Base-by-base conservation (phyloP, 2,797 vertebrate species). In the Vespertilio murinus region DNA sequence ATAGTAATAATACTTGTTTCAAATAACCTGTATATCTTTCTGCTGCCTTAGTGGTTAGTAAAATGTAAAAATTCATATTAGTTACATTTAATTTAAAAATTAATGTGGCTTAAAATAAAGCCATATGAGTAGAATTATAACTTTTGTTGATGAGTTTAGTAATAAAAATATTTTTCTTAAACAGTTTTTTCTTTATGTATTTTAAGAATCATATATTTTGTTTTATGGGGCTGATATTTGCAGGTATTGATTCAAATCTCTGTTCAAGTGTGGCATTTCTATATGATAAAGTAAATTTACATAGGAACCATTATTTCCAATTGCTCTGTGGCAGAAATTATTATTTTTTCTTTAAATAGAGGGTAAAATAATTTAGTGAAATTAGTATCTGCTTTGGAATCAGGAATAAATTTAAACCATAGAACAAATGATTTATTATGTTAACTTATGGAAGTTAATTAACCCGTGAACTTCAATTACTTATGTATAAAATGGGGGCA, bases 41-140 rank as follows among this genome's bases (percentile, higher is more conserved):
- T 86, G 28, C 7, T 67, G 30, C 22, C 33, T 94, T 35, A 33
- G 5, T 56, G 18, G 16, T 30, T 86, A 73, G 38, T 92, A 52
- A 61, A 77, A 81, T 67, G n/a, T 80, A 18, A 79, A 94, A 79
- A 8, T 1, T 84, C 93, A 80, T 80, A 56, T 77, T 30, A 77
- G 20, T 70, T 83, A 49, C 47, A 70, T n/a, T 91, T 90, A 71
- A 85, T 40, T 70, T 74, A 77, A 81, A 23, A 95, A 20, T 87
- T 25, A 89, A 90, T 82, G 80, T 80, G 8, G 5, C 23, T 93
- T 28, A 85, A 90, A 90, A 78, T 82, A 56, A 93, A 93, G 42
- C 14, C 13, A 40, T 33, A 23, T 28, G 28, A 79, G 16, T 33
- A 56, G 13, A 93, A 93, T 71, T 83, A 16, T 90, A n/a, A 18